Evolutionary conservation across 1,140 invertebrate genomes (phyloP), one percentile per base, ranked within the genome.

Genomic region (Meloidogyne chitwoodi): DNA sequence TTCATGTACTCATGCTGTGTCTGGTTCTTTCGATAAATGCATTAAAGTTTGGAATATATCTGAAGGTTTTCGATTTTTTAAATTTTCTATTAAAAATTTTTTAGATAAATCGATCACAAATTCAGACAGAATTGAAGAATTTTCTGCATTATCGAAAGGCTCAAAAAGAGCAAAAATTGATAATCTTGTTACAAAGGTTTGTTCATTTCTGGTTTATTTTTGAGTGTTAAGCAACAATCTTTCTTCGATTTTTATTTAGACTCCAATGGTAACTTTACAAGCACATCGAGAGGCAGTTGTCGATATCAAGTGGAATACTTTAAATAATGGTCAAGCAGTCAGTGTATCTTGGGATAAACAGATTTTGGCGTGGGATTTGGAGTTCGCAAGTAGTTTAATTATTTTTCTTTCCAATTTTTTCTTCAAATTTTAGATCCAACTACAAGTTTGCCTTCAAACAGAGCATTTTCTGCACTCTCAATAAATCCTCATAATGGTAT

Each of bases 331-430:
- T 34, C 86, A 88, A 74, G 86, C 97, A 2, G 90, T 93, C 16
- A 94, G 94, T 0, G 90, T 91, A 79, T 93, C 93, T 0, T 96
- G 95, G 94, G 96, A 99, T 90, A 95, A 98, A 84, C 94, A 94
- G 0, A 89, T 99, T 12, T 92, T 93, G 87, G 83, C 96, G 4
- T 99, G 96, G 96, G 95, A 99, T 89, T 89, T 93, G 27, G 92
- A 94, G 88, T 70, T 82, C 12, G 84, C 81, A 61, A 67, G 74
- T 77, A 24, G 22, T n/a, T 44, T 77, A 63, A 24, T 27, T 29
- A 34, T 11, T 24, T 31, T 67, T n/a, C 29, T 29, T 27, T 31
- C 4, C 38, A 74, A 5, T 74, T 68, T 74, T 41, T 63, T 22
- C 22, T 10, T 22, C 12, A 61, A 61, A 24, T 31, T n/a, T 72